These are phyloP conservation scores for Shargacucullia verbasci DNA, from an alignment of 2,888 invertebrate genomes.

Conservation along the genomic window DNA sequence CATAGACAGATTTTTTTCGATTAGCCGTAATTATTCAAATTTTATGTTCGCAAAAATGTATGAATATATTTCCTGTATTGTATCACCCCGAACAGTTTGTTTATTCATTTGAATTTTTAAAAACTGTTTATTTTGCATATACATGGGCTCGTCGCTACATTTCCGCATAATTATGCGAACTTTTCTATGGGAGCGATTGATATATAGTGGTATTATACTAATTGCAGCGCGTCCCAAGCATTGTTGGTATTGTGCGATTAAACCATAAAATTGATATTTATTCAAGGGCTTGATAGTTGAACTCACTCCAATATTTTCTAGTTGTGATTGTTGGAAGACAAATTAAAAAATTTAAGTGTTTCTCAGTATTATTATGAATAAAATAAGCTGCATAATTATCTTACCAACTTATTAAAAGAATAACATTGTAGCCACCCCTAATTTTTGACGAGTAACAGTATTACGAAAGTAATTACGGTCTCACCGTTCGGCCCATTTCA, in stretches of 20 bases:
- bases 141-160: slow-evolving; percentile 76
- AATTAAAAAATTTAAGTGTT: background rate
- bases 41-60: slow-evolving; percentile 18
- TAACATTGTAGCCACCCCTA: slow-evolving; percentile 37
- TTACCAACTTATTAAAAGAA: slow-evolving; percentile 35
- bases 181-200: slow-evolving; percentile 73
- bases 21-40: slow-evolving; percentile 1
- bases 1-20: background rate
- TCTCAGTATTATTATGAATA: slow-evolving; percentile 13
- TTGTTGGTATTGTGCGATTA: slow-evolving; percentile 66
- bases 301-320: slow-evolving; percentile 6
- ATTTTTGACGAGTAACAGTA: slow-evolving; percentile 63
- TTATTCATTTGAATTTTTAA: slow-evolving; percentile 69
- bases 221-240: slow-evolving; percentile 67
- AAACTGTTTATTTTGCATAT: slow-evolving; percentile 80
- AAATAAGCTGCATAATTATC: slow-evolving; percentile 20
- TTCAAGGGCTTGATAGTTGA: slow-evolving; percentile 29
- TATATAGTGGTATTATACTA: slow-evolving; percentile 84
- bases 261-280: slow-evolving; percentile 72
- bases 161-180: slow-evolving; percentile 70
- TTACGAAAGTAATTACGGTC: slow-evolving; percentile 73
- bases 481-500: slow-evolving; percentile 80
- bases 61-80: slow-evolving; percentile 27
- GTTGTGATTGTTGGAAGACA: background rate
- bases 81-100: slow-evolving; percentile 68